Evolutionary conservation across 2,797 vertebrate genomes (phyloP), one percentile per base, ranked within the genome.

Genomic region (Phaenicophaeus curvirostris): DNA sequence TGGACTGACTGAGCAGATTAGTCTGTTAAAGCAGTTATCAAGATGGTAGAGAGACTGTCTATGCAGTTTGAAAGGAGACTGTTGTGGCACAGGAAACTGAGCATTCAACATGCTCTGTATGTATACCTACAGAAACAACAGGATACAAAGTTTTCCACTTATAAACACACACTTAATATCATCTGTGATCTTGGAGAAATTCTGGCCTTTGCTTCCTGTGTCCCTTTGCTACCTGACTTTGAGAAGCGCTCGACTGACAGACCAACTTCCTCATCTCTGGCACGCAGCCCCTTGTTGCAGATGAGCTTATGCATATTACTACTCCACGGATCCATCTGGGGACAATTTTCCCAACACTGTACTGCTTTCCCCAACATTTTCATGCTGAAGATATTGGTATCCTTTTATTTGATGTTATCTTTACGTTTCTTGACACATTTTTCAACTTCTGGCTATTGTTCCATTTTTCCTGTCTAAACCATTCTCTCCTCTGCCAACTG

Each of bases 281-380:
- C 48, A 51, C 8, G 9, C 33, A 50, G 13, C 13, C 2, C 3
- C 33, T 65, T 30, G 41, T 14, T 35, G 11, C 0, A 0, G 4
- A 27, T 39, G 27, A 59, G 13, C 1, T 75, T 13, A 10, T 11
- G 8, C 14, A 19, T 21, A 5, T 44, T 44, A 44, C 14, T 75
- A 24, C 37, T 42, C 35, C 41, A 13, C 4, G 6, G 31, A 58
- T 33, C 15, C 23, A 46, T n/a, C 6, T 71, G 15, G 54, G 39
- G 33, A 27, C 11, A 3, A 23, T 42, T 84, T 57, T 51, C 27
- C 7, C 35, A 3, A 50, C 69, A 30, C 39, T 9, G 28, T 35
- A 23, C 37, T 24, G 7, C 15, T 87, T 82, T 71, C 50, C 9
- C 18, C 8, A 14, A 20, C 11, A 24, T 59, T 59, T 58, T 59